Conservation (phyloP, 2,888 invertebrate genomes). For the Patella caerulea region DNA sequence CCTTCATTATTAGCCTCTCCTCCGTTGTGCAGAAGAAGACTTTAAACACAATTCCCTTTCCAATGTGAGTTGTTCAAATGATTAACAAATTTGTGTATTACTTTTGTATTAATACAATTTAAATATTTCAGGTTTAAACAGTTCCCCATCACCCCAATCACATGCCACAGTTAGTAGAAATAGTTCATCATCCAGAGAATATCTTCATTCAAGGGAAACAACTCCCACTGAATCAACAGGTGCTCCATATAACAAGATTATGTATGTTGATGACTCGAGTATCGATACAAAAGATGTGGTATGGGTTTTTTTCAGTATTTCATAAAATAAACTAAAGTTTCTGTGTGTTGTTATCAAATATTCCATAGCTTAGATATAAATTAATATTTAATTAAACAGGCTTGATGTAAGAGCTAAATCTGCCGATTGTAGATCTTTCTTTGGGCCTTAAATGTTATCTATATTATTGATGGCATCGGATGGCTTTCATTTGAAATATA, state of each 20-base stretch:
- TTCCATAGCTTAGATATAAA: too few relatives aligned
- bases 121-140: constrained; percentile 19
- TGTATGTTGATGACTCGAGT: constrained; percentile 15
- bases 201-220: constrained; percentile 51
- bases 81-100: not conserved
- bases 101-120: not conserved
- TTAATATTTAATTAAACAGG: too few relatives aligned
- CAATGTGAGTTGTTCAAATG: constrained; percentile 6
- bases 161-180: constrained; percentile 29
- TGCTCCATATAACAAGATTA: constrained; percentile 13
- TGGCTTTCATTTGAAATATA: too few relatives aligned
- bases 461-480: too few relatives aligned
- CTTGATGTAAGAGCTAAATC: too few relatives aligned
- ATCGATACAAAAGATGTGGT: constrained; percentile 31
- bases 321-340: too few relatives aligned
- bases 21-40: too few relatives aligned
- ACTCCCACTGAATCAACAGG: constrained; percentile 48
- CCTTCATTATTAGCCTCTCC: too few relatives aligned
- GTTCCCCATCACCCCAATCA: constrained; percentile 35
- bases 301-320: not conserved
- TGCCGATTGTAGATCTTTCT: too few relatives aligned
- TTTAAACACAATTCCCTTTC: not conserved
- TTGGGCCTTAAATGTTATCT: too few relatives aligned
- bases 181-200: constrained; percentile 27
- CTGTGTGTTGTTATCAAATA: too few relatives aligned